Base-by-base conservation (phyloP, 2,113 vertebrate species). In the Meles meles region DNA sequence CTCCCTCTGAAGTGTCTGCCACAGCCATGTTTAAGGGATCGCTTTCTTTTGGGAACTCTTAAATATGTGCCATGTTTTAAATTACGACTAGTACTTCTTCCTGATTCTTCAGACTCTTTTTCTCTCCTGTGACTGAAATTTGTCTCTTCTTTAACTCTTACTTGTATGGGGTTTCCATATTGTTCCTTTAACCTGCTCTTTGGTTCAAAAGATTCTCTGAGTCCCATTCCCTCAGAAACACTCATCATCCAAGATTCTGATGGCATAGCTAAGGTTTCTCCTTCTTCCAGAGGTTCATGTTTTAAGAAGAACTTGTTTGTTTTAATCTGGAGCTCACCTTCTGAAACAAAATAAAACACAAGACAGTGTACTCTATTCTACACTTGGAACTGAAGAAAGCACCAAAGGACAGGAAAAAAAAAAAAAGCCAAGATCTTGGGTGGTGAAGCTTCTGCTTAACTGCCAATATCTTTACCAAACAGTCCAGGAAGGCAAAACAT, bases 321-420 rank as follows among this genome's bases (percentile, higher is more conserved):
- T 67, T 96, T 82, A 25, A 85, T 92, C 80, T 94, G 96, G 61
- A 93, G 65, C 17, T 97, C 93, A 88, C 49, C 72, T 95, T 71
- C 97, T 98, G 81, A 87, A 37, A 94, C 69, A 93, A 95, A 85
- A 95, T 7, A 89, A 96, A 88, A 94, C 31, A 94, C 5, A 95
- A 85, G 8, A 93, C 29, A 97, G 72, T 86, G 27, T 59, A 83
- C 37, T 92, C 92, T 93, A 37, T 37, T 65, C 34, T 44, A 87
- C 7, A 86, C 17, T 10, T 59, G 29, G n/a, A 93, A 88, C 39
- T 42, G 8, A 10, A 67, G 27, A 96, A 94, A 72, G 84, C 57
- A 94, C 37, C 9, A 42, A 76, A 7, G 10, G 52, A 39, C 76
- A 47, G n/a, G 0, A 6, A 14, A 29, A 63, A 63, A 63, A 55